phyloP scores from a whole-genome alignment of 2,797 vertebrate genomes.

The Naso thynnoides region DNA sequence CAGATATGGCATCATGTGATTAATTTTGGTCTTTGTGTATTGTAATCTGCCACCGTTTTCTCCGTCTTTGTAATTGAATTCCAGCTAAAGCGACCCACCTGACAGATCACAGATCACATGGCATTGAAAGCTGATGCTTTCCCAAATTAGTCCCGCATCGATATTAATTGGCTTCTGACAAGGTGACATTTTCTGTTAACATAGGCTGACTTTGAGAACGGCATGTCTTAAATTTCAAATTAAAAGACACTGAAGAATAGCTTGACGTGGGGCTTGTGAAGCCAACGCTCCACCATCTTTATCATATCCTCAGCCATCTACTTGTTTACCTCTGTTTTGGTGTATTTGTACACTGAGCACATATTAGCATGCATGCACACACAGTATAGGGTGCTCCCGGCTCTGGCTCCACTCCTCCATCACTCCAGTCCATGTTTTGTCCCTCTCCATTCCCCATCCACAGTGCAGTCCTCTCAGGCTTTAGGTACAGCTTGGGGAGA shows the following conservation, averaged over 20 bases:
- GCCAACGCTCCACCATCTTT: neutral
- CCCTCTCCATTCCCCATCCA: conserved; percentile 76
- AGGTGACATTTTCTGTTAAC: conserved; percentile 70
- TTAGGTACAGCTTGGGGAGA: conserved; percentile 88
- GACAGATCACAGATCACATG: conserved; percentile 51
- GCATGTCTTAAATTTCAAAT: conserved; percentile 27
- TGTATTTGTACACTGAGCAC: conserved; percentile 62
- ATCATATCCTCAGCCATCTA: conserved; percentile 18
- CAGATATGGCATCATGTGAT: conserved; percentile 20
- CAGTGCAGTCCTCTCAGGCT: conserved; percentile 85
- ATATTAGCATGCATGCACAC: conserved; percentile 49
- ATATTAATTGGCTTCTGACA: conserved; percentile 67
- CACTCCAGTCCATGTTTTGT: conserved; percentile 78
- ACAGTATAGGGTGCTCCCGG: conserved; percentile 48
- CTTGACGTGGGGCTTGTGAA: neutral
- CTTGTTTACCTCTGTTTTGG: conserved; percentile 53
- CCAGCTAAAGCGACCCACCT: conserved; percentile 28
- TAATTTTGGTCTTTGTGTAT: conserved; percentile 19
- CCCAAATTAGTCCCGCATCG: conserved; percentile 64
- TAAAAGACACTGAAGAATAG: conserved; percentile 6
- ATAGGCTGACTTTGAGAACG: conserved; percentile 46
- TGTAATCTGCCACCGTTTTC: conserved; percentile 42
- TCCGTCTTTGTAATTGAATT: conserved; percentile 48
- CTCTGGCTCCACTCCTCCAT: conserved; percentile 41
- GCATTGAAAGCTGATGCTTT: conserved; percentile 57